Percentiles rank a stretch among this genome's conserved stretches.
Conservation (phyloP, 2,113 vertebrate species). For the Phalacrocorax brasilianus region DNA sequence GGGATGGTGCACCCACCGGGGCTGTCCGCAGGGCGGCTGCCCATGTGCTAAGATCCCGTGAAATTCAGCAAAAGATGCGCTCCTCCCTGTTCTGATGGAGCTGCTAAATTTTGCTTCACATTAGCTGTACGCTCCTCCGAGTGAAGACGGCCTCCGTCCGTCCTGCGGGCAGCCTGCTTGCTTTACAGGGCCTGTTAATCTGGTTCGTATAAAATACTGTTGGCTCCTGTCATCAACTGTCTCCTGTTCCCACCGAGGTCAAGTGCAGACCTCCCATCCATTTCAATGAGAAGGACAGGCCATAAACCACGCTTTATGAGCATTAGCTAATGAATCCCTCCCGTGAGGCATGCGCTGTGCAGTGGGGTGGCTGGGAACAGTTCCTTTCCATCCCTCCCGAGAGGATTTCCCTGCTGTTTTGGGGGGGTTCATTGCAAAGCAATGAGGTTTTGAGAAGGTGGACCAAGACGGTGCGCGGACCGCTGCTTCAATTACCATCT, state of each 20-base stretch:
- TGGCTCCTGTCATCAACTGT: not conserved
- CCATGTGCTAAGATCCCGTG: accelerated
- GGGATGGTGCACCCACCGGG: not conserved
- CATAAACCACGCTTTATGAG: slow-evolving; percentile 12
- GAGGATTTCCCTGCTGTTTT: not conserved
- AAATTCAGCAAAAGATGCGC: accelerated
- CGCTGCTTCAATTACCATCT: accelerated
- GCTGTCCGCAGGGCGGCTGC: not conserved
- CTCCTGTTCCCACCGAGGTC: slow-evolving; percentile 10
- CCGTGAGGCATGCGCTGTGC: accelerated
- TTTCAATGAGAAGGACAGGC: not conserved
- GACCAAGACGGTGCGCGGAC: accelerated
- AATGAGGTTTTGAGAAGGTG: accelerated
- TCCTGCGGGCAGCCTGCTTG: not conserved
- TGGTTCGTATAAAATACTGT: not conserved
- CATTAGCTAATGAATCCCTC: not conserved
- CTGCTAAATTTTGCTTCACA: accelerated
- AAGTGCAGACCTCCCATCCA: not conserved
- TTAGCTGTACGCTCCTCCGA: accelerated
- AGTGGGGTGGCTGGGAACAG: accelerated
- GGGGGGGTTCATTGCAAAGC: accelerated
- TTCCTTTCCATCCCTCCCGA: not conserved
- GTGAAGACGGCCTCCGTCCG: accelerated
- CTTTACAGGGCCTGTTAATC: not conserved
- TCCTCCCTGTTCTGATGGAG: accelerated